These are phyloP conservation scores for Aleiodes alternator DNA, from an alignment of 2,888 invertebrate genomes.

Conservation along the genomic window DNA sequence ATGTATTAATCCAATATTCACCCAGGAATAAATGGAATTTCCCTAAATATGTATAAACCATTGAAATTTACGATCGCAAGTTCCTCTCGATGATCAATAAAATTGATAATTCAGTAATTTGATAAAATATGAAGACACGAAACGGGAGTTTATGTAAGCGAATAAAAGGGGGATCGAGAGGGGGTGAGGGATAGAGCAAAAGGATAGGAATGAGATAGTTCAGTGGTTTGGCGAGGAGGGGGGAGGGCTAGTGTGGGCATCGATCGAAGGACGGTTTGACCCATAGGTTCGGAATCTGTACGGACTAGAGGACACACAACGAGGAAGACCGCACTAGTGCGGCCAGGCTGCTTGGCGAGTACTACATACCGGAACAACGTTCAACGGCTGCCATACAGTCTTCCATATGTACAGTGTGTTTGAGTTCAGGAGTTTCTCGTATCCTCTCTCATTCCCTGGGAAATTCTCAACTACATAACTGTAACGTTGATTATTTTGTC, in stretches of 20 bases:
- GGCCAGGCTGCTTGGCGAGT: conserved; percentile 26
- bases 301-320: conserved; percentile 25
- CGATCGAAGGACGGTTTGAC: conserved; percentile 27
- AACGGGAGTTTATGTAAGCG: conserved; percentile 18
- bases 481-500: conserved; percentile 23
- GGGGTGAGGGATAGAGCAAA: too few relatives aligned
- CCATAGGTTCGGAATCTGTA: conserved; percentile 23
- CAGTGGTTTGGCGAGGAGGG: too few relatives aligned
- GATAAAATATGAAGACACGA: conserved; percentile 27
- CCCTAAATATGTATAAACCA: too few relatives aligned
- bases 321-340: conserved; percentile 28
- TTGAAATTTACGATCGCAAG: not conserved
- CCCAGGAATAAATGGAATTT: too few relatives aligned
- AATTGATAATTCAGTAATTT: conserved; percentile 19
- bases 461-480: conserved; percentile 28
- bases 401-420: conserved; percentile 26
- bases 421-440: conserved; percentile 24
- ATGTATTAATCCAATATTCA: too few relatives aligned
- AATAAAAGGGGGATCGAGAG: not conserved
- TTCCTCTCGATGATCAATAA: not conserved
- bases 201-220: too few relatives aligned
- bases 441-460: not conserved
- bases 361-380: conserved; percentile 37
- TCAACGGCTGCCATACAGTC: conserved; percentile 31
- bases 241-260: not conserved